These are phyloP conservation scores for Synanthedon myopaeformis DNA, from an alignment of 2,888 invertebrate genomes.

Conservation along the genomic window DNA sequence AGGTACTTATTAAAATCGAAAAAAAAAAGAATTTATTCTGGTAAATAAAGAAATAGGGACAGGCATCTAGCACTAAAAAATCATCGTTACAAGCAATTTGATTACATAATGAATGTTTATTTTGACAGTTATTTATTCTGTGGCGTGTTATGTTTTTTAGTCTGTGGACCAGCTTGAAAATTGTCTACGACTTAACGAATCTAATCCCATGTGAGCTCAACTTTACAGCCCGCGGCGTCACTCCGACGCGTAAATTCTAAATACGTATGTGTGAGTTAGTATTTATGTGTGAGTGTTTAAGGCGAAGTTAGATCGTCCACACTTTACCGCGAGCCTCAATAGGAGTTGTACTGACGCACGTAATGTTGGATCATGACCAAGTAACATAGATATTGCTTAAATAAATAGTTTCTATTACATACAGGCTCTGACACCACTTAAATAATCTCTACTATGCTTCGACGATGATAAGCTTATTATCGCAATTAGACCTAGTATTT, in stretches of 20 bases:
- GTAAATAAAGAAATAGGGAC: too few species aligned
- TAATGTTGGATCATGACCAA: conserved; percentile 4
- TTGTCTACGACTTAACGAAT: conserved; percentile 19
- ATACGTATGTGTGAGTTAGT: conserved; percentile 18
- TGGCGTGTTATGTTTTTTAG: neutral
- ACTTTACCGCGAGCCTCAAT: conserved; percentile 68
- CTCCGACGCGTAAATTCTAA: conserved; percentile 16
- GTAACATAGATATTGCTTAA: too few species aligned
- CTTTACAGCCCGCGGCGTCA: conserved; percentile 43
- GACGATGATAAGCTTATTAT: too few species aligned
- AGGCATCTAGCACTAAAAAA: too few species aligned
- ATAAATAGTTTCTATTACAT: too few species aligned
- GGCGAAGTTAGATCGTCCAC: conserved; percentile 70
- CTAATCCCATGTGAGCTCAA: conserved; percentile 51
- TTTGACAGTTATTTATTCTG: neutral
- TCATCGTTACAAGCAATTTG: too few species aligned
- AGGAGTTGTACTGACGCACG: conserved; percentile 45
- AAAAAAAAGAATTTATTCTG: too few species aligned
- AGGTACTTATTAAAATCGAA: too few species aligned
- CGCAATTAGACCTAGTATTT: too few species aligned
- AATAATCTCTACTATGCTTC: too few species aligned
- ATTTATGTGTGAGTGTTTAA: conserved; percentile 40
- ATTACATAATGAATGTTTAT: too few species aligned
- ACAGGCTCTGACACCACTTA: too few species aligned
- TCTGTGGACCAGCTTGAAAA: neutral